Percentiles rank a stretch among this genome's conserved stretches.
phyloP scores from a whole-genome alignment of 2,888 invertebrate genomes.

The Chymomyza amoena region DNA sequence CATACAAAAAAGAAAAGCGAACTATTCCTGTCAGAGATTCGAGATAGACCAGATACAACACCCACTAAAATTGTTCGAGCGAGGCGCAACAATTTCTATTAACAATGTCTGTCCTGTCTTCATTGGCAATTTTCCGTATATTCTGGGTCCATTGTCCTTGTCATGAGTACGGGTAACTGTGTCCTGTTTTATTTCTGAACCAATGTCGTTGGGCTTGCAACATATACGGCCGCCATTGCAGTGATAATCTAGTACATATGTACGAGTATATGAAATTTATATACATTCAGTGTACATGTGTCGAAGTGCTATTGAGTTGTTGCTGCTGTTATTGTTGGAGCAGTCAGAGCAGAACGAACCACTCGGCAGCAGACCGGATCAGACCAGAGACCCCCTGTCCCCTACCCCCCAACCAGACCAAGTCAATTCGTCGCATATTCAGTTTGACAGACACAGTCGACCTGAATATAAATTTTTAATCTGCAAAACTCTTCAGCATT shows the following conservation, averaged over 20 bases:
- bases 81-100: constrained; percentile 63
- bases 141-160: constrained; percentile 16
- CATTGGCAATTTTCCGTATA: constrained; percentile 43
- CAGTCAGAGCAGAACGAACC: neutral
- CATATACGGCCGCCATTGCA: constrained; percentile 39
- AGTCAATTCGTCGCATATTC: neutral
- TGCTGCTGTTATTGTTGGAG: neutral
- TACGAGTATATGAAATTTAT: constrained; percentile 40
- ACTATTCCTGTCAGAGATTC: constrained; percentile 35
- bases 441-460: constrained; percentile 43
- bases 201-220: constrained; percentile 53
- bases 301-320: constrained; percentile 38
- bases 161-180: constrained; percentile 2
- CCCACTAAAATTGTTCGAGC: neutral
- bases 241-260: neutral
- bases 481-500: constrained; percentile 67
- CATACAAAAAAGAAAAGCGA: constrained; percentile 25
- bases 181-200: constrained; percentile 5
- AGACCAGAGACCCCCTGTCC: neutral
- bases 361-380: neutral
- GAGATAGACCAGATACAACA: constrained; percentile 44
- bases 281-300: constrained; percentile 24
- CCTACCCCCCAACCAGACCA: too few species aligned
- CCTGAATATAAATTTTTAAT: constrained; percentile 70
- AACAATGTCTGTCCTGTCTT: constrained; percentile 48